Percentiles rank a stretch among this genome's conserved stretches.
phyloP scores from a whole-genome alignment of 1,140 invertebrate genomes.

The Archegozetes longisetosus region DNA sequence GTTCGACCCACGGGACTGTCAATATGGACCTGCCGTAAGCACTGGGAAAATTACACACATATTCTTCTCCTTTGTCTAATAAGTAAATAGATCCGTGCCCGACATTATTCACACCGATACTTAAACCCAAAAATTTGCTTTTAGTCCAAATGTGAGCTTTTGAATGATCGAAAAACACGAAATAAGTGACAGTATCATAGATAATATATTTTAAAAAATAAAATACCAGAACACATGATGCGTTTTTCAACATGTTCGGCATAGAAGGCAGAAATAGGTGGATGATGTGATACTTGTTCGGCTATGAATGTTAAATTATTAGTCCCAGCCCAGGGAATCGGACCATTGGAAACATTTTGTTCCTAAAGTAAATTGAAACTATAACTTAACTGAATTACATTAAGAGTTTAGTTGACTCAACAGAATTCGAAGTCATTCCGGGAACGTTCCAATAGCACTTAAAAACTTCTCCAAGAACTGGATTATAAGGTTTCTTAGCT shows the following conservation, averaged over 20 bases:
- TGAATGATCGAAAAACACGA: too few relatives aligned
- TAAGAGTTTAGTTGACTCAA: neutral
- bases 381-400: conserved; percentile 4
- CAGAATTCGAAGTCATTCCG: neutral
- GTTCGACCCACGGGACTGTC: conserved; percentile 89
- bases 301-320: conserved; percentile 78
- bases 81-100: conserved; percentile 55
- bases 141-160: conserved; percentile 93
- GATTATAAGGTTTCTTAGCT: conserved; percentile 95
- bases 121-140: conserved; percentile 90
- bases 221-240: conserved; percentile 54
- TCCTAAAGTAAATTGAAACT: neutral
- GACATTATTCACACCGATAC: conserved; percentile 49
- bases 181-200: neutral
- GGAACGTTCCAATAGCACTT: conserved; percentile 51
- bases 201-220: neutral
- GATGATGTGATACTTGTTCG: conserved; percentile 98
- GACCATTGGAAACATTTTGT: conserved; percentile 45
- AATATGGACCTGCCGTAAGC: conserved; percentile 89
- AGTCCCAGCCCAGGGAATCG: conserved; percentile 58
- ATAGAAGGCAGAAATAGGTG: conserved; percentile 96
- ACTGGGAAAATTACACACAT: conserved; percentile 84
- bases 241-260: conserved; percentile 79
- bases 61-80: conserved; percentile 71
- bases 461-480: conserved; percentile 86